Conservation (phyloP, 2,113 vertebrate species). For the Sterrhoptilus dennistouni region DNA sequence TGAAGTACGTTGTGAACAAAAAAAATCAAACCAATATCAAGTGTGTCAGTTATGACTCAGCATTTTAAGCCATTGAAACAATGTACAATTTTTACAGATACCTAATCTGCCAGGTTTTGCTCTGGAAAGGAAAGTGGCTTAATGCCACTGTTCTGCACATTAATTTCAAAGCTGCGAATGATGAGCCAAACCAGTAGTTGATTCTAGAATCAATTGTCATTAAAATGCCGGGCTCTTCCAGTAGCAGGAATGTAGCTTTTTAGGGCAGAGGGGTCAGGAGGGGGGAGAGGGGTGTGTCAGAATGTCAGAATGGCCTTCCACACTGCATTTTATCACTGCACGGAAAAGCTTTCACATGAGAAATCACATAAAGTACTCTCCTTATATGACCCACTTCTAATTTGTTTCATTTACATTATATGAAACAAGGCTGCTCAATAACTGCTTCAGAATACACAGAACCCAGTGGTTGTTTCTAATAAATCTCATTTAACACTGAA, state of each 20-base stretch:
- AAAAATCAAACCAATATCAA: conserved; percentile 9
- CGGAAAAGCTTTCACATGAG: neutral
- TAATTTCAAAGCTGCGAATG: conserved; percentile 58
- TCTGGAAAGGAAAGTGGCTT: conserved; percentile 34
- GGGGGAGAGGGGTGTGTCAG: neutral
- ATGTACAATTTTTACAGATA: neutral
- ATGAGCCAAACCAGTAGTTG: conserved; percentile 41
- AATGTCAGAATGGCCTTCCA: conserved; percentile 28
- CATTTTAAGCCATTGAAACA: conserved; percentile 35
- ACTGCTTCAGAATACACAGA: conserved; percentile 5
- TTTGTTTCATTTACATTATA: neutral
- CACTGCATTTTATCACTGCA: neutral
- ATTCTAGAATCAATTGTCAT: neutral
- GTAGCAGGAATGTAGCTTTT: conserved; percentile 57
- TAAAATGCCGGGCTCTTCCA: conserved; percentile 31
- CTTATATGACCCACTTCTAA: neutral
- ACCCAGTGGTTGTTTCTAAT: neutral
- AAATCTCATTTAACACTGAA: neutral
- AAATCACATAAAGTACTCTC: neutral
- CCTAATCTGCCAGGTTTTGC: conserved; percentile 22
- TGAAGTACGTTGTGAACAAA: conserved; percentile 36
- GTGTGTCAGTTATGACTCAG: conserved; percentile 22
- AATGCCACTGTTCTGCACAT: conserved; percentile 26
- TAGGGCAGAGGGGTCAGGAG: neutral
- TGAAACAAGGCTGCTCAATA: conserved; percentile 14